Evolutionary conservation across 1,140 invertebrate genomes (phyloP).

Genomic region (Drosophila malerkotliana): DNA sequence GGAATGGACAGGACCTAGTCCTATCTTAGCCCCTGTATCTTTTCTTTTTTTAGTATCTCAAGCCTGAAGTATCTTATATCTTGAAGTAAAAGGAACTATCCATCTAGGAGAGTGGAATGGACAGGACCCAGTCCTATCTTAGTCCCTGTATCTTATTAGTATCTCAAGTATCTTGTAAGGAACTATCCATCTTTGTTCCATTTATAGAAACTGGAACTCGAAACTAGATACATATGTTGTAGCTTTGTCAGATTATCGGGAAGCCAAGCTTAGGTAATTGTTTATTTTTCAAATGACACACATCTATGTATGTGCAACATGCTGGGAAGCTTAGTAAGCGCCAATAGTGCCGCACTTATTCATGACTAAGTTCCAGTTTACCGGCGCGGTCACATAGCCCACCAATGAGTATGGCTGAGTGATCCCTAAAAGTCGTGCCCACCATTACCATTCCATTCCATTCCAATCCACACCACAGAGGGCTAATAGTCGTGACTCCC

Average conservation of each 20-base stretch:
- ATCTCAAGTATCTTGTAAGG: too few species aligned
- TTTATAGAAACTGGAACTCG: constrained; percentile 37
- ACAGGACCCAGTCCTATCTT: too few species aligned
- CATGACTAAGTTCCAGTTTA: constrained; percentile 42
- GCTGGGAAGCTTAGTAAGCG: constrained; percentile 42
- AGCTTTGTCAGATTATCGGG: constrained; percentile 18
- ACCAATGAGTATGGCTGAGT: constrained; percentile 69
- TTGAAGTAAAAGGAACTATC: too few species aligned
- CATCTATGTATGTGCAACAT: constrained; percentile 19
- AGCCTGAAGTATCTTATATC: too few species aligned
- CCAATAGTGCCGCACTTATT: constrained; percentile 23
- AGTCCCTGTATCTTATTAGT: too few species aligned
- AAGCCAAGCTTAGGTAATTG: constrained; percentile 38
- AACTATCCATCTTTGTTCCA: not conserved
- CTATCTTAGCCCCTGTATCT: too few species aligned
- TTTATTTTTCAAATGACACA: constrained; percentile 42
- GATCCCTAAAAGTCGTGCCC: constrained; percentile 55
- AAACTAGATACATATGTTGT: constrained; percentile 1
- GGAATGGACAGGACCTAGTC: too few species aligned
- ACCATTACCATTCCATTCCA: constrained; percentile 31
- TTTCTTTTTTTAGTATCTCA: too few species aligned
- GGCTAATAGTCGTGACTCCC: constrained; percentile 71
- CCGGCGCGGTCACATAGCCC: constrained; percentile 29
- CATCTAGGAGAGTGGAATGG: too few species aligned
- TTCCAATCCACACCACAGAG: constrained; percentile 39